A percentile compares a stretch with the other conserved stretches of the same genome.
Conservation (phyloP, 2,888 invertebrate species). For the Sinotaia quadrata region DNA sequence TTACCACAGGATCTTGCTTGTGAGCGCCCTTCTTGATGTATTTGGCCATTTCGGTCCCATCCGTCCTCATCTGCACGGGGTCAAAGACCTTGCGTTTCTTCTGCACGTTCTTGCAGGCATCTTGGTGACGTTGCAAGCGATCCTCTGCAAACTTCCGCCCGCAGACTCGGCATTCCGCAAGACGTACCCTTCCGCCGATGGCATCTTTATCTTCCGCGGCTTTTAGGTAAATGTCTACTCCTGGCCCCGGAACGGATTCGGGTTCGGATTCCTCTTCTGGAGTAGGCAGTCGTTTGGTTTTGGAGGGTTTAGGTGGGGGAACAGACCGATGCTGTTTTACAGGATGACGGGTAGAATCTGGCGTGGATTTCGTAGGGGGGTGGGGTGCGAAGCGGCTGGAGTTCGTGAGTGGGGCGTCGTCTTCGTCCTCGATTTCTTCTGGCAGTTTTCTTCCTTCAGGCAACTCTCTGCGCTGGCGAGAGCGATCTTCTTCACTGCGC, state of each 20-base stretch:
- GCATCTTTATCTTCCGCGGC: conserved; percentile 46
- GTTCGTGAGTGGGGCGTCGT: neutral
- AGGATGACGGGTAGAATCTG: neutral
- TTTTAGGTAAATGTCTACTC: conserved; percentile 35
- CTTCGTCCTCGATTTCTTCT: neutral
- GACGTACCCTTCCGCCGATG: conserved; percentile 38
- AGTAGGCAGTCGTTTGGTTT: neutral
- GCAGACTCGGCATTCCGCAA: conserved; percentile 82
- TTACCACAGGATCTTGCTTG: conserved; percentile 40
- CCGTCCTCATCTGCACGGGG: conserved; percentile 73
- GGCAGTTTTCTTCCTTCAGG: neutral
- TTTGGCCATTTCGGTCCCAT: conserved; percentile 90
- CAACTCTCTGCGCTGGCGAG: neutral
- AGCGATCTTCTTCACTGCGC: neutral
- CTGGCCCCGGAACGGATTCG: conserved; percentile 8
- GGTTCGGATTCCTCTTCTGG: conserved; percentile 1
- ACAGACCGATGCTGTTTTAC: neutral
- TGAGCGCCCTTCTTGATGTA: conserved; percentile 76
- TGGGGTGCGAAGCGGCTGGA: conserved; percentile 31
- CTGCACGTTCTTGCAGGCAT: conserved; percentile 60
- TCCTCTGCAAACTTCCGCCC: conserved; percentile 86
- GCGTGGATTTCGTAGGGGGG: conserved; percentile 31
- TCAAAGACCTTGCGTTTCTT: conserved; percentile 68
- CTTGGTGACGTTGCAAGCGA: conserved; percentile 74
- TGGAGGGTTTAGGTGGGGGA: neutral